Evolutionary conservation across 2,888 invertebrate genomes (phyloP), one percentile per base, ranked within the genome.

Genomic region (Andricus curvator): DNA sequence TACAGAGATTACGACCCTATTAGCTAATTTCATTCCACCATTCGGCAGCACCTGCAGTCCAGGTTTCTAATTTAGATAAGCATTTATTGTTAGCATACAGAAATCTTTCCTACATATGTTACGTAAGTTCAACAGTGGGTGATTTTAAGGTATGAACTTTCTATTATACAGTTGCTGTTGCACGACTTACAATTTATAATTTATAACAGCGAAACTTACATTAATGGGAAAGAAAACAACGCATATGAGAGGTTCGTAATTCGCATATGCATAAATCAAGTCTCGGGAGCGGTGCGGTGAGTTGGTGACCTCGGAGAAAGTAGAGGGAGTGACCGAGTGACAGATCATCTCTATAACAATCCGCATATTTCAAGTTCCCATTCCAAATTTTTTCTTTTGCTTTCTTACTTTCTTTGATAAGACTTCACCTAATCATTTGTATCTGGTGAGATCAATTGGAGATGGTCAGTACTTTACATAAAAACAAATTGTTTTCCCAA

Each of bases 171-270:
- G 74, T 74, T 74, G 74, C 51, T 74, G 74, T 56, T 56, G 74
- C 74, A 74, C 74, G 74, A 74, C 56, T 74, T 74, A 74, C 74
- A 74, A 56, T 74, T 74, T 74, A 74, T 51, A 56, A 74, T 74
- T 74, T 74, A 74, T 56, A 56, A 51, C 74, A 74, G 56, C 33
- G 56, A 74, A 74, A 74, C 15, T 48, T 4, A 48, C 48, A 44
- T 44, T 44, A 11, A 44, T 44, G 20, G 51, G 29, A 56, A 51
- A 20, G 51, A 74, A 74, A 74, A 74, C 70, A 74, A 74, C 51
- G 56, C 51, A 74, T 29, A 51, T n/a, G 56, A 56, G 33, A 51
- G 44, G 15, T 33, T 74, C 70, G 51, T 15, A 44, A 44, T 13
- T 15, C 44, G 44, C 13, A 44, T 44, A 44, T 44, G 44, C 13